A percentile compares a stretch with the other conserved stretches of the same genome.
Evolutionary conservation across 2,113 vertebrate species (phyloP).

Genomic region (Oxyruncus cristatus): DNA sequence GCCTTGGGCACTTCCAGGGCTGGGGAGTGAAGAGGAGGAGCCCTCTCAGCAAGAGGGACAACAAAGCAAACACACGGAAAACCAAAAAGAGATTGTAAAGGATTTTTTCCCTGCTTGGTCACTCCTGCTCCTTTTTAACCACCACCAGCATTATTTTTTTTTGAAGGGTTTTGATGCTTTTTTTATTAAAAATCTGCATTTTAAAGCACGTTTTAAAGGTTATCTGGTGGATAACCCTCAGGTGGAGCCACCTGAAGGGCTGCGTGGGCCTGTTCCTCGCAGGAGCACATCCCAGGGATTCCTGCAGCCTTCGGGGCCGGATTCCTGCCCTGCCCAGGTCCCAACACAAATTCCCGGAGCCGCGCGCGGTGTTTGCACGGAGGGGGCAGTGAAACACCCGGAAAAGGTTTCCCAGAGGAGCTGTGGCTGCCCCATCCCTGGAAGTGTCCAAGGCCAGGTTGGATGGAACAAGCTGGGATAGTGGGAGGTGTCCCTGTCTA

Average conservation of each 20-base stretch:
- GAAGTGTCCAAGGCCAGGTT: rapidly evolving
- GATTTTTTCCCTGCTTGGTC: not conserved
- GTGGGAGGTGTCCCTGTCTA: not conserved
- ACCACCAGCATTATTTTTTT: not conserved
- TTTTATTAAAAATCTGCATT: no score
- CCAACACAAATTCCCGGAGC: not conserved
- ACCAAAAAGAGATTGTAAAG: rapidly evolving
- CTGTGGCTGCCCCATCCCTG: not conserved
- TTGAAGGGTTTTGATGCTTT: no score
- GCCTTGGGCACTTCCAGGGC: not conserved
- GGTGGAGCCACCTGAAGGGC: no score
- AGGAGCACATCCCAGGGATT: no score
- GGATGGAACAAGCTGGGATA: rapidly evolving
- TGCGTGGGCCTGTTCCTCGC: no score
- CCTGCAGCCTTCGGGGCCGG: no score
- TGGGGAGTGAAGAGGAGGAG: not conserved
- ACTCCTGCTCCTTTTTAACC: not conserved
- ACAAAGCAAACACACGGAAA: not conserved
- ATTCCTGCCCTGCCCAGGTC: no score
- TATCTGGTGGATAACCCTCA: no score
- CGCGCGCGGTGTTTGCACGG: rapidly evolving
- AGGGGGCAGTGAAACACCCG: not conserved
- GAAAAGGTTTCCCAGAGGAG: not conserved
- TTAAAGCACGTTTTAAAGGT: no score
- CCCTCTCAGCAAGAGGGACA: not conserved